A percentile compares a stretch with the other conserved stretches of the same genome.
phyloP scores from a whole-genome alignment of 2,797 vertebrate genomes.

The Chloroceryle inda region DNA sequence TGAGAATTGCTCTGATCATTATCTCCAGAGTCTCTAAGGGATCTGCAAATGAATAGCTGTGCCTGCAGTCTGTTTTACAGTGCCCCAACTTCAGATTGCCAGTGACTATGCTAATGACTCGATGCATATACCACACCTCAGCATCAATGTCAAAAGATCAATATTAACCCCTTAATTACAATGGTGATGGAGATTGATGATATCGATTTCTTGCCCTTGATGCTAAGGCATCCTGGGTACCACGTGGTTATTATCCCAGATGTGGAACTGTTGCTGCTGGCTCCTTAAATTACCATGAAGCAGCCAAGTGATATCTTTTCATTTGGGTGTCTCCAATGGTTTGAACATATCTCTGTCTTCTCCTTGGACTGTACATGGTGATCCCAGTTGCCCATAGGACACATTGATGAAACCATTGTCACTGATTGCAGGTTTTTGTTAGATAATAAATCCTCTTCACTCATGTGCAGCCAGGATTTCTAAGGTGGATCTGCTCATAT shows the following conservation, averaged over 20 bases:
- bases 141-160: neutral
- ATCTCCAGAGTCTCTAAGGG: neutral
- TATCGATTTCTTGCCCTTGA: slow-evolving; percentile 22
- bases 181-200: neutral
- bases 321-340: neutral
- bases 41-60: neutral
- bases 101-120: neutral
- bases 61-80: neutral
- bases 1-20: neutral
- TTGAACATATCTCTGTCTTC: neutral
- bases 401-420: neutral
- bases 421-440: neutral
- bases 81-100: neutral
- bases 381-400: neutral
- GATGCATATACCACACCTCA: neutral
- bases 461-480: neutral
- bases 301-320: neutral
- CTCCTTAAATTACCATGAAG: neutral
- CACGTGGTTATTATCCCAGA: neutral
- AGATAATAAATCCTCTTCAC: neutral
- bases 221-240: neutral
- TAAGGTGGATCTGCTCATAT: neutral
- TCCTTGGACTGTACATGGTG: neutral
- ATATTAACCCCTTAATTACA: slow-evolving; percentile 6
- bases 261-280: neutral